These are phyloP conservation scores for Crossoptilon crossoptilon DNA, from an alignment of 2,797 vertebrate species.

Conservation along the genomic window DNA sequence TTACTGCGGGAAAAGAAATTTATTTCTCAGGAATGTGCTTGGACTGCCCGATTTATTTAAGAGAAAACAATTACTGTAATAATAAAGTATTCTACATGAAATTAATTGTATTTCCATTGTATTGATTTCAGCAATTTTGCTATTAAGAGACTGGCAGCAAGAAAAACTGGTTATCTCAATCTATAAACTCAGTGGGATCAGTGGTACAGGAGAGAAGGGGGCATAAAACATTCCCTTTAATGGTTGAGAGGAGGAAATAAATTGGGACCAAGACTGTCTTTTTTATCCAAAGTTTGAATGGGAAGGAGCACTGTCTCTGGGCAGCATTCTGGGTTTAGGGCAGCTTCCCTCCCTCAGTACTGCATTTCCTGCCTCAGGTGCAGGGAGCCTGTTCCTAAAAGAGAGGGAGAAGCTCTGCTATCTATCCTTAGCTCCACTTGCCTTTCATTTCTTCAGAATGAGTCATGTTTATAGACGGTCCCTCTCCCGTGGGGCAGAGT, in stretches of 20 bases:
- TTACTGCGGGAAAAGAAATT: constrained; percentile 7
- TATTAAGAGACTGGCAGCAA: background rate
- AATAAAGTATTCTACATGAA: constrained; percentile 62
- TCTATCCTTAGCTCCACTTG: background rate
- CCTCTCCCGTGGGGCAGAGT: background rate
- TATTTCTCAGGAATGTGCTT: background rate
- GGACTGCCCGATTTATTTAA: constrained; percentile 64
- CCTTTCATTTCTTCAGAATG: background rate
- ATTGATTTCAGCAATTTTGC: constrained; percentile 45
- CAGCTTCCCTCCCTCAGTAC: background rate
- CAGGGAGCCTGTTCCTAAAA: background rate
- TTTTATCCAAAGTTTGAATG: background rate
- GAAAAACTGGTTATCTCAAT: background rate
- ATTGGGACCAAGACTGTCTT: rapidly evolving
- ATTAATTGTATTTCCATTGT: background rate
- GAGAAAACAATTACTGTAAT: constrained; percentile 32
- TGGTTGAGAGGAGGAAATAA: background rate
- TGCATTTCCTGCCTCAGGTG: background rate
- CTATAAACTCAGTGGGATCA: background rate
- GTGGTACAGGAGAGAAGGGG: rapidly evolving
- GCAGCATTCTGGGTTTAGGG: background rate
- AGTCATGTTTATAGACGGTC: background rate
- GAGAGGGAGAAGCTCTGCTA: background rate
- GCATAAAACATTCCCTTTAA: background rate
- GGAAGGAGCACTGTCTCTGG: background rate